phyloP scores from a whole-genome alignment of 2,888 invertebrate species.

The Drosophila meridiana region DNA sequence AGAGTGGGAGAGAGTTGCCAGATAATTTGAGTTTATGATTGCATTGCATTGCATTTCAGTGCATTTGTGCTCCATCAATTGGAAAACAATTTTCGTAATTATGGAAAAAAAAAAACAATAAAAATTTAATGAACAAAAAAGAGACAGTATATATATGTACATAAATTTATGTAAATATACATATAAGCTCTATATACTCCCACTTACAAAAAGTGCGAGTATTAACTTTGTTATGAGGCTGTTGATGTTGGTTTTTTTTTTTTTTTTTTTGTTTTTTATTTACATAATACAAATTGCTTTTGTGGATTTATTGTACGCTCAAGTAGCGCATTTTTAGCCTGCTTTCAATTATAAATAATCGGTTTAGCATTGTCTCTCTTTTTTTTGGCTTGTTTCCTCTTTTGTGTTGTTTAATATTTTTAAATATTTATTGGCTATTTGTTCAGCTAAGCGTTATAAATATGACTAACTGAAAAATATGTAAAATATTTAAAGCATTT shows the following conservation, averaged over 20 bases:
- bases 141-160: background rate
- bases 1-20: background rate
- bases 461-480: slow-evolving; percentile 9
- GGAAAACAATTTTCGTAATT: slow-evolving; percentile 80
- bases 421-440: slow-evolving; percentile 39
- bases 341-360: slow-evolving; percentile 57
- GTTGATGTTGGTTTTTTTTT: slow-evolving; percentile 12
- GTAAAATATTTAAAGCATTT: background rate
- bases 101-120: slow-evolving; percentile 29
- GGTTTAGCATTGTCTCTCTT: slow-evolving; percentile 8
- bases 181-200: background rate
- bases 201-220: slow-evolving; percentile 11
- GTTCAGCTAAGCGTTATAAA: slow-evolving; percentile 11
- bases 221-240: slow-evolving; percentile 6
- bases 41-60: slow-evolving; percentile 65
- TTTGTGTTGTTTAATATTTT: background rate
- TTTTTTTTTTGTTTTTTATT: slow-evolving; percentile 27
- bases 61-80: slow-evolving; percentile 70
- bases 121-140: slow-evolving; percentile 25
- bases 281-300: slow-evolving; percentile 69
- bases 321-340: slow-evolving; percentile 37
- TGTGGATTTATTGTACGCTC: slow-evolving; percentile 60
- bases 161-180: background rate
- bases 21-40: slow-evolving; percentile 49
- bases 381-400: background rate